A percentile compares a stretch with the other conserved stretches of the same genome.
These are phyloP conservation scores for Chrysoperla carnea DNA, from an alignment of 1,140 invertebrate species.

Conservation along the genomic window DNA sequence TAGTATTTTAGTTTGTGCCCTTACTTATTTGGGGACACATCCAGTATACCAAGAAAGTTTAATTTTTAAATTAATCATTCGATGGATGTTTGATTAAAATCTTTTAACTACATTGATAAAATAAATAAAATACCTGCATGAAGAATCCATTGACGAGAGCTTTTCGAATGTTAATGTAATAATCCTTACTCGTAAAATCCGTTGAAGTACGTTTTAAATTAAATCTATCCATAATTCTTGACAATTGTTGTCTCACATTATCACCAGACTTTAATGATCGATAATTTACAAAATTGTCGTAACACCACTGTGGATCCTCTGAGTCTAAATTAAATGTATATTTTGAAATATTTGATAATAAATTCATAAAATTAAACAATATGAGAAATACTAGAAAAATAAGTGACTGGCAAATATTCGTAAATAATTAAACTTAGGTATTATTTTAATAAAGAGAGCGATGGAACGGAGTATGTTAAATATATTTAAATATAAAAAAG, in stretches of 20 bases:
- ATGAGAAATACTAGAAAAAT: no score
- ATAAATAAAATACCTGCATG: slow-evolving; percentile 69
- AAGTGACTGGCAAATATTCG: no score
- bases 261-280: slow-evolving; percentile 81
- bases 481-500: no score
- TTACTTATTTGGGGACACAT: no score
- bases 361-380: background rate
- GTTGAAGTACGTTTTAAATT: slow-evolving; percentile 85
- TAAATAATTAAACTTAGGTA: no score
- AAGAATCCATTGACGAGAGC: slow-evolving; percentile 96
- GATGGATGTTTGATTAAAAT: no score
- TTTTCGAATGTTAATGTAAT: slow-evolving; percentile 97
- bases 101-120: no score
- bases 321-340: slow-evolving; percentile 21
- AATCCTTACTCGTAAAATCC: slow-evolving; percentile 97
- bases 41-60: no score
- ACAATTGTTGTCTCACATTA: slow-evolving; percentile 45
- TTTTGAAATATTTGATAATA: background rate
- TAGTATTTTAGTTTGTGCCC: no score
- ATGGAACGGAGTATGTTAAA: no score
- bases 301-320: slow-evolving; percentile 97
- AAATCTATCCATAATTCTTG: slow-evolving; percentile 63
- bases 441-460: no score
- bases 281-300: slow-evolving; percentile 98
- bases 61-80: no score